Base-by-base conservation (phyloP, 2,797 vertebrate species). In the Echeneis naucrates region DNA sequence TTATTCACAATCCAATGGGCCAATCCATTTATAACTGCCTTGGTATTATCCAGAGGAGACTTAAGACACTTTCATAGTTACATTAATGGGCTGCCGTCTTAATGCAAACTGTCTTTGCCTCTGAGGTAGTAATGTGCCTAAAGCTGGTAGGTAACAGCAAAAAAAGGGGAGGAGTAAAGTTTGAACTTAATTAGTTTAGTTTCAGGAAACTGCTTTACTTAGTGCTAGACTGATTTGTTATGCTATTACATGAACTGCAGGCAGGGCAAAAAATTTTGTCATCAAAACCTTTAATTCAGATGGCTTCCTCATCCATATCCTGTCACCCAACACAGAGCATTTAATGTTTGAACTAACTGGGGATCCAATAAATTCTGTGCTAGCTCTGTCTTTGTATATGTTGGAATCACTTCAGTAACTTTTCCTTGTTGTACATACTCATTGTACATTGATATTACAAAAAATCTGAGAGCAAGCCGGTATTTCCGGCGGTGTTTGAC, bases 321-420 rank as follows among this genome's bases (percentile, higher is more conserved):
- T n/a, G 26, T 57, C 24, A 48, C 19, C 23, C 33, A 63, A 63
- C 33, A 47, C 32, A 30, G 24, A 48, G 55, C 52, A 42, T 50
- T 40, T n/a, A 19, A 44, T 51, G 6, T 26, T 26, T 58, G 38
- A 57, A 58, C 37, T 47, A 23, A 35, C 47, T 17, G 24, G 26
- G 26, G 52, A 45, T 68, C 47, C 38, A 38, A 32, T 48, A 48
- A 48, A 47, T 35, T 13, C 44, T 17, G 23, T 10, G 59, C 33
- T 40, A 30, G 55, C 23, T 53, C 23, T 45, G 52, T 68, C 17
- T 58, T 61, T 1, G 27, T 38, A 17, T 51, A 6, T 30, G 26
- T 30, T 17, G 50, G 30, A 19, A 30, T 52, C 14, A 17, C 14
- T 50, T 12, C 23, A 50, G 5, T 13, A 26, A 16, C 26, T 50